phyloP scores from a whole-genome alignment of 1,140 invertebrate species.

The Cydia strobilella region DNA sequence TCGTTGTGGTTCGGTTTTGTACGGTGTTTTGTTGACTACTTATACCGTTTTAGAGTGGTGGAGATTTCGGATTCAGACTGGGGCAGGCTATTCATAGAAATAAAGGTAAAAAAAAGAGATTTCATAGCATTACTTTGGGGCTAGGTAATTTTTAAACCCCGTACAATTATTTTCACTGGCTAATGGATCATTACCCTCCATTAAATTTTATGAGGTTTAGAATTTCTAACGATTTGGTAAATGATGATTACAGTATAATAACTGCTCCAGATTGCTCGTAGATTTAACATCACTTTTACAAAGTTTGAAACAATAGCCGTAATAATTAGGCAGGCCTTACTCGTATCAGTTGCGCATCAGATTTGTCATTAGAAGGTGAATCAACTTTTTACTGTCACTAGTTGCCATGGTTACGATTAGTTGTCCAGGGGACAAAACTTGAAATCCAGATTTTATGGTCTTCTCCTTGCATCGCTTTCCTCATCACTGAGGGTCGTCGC shows the following conservation, averaged over 20 bases:
- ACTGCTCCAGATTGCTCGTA: background rate
- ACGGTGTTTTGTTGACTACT: background rate
- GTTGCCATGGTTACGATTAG: no score
- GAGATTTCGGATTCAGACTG: no score
- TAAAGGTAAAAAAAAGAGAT: no score
- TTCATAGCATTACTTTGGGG: no score
- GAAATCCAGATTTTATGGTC: no score
- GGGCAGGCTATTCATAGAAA: no score
- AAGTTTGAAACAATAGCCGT: slow-evolving; percentile 1
- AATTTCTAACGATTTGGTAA: background rate
- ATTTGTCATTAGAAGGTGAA: background rate
- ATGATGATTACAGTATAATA: background rate
- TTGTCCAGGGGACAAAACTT: no score
- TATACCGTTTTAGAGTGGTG: background rate
- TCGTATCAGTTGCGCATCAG: background rate
- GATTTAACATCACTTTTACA: background rate
- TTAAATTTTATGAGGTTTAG: background rate
- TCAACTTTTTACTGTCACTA: no score
- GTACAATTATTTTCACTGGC: background rate
- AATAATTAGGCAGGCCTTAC: background rate
- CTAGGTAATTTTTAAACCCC: no score
- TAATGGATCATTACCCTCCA: background rate
- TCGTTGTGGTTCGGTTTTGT: background rate
- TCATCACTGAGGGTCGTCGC: no score
- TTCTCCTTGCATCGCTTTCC: no score